Evolutionary conservation across 2,888 invertebrate species (phyloP), one percentile per base, ranked within the genome.

Genomic region (Epirrhoe alternata): DNA sequence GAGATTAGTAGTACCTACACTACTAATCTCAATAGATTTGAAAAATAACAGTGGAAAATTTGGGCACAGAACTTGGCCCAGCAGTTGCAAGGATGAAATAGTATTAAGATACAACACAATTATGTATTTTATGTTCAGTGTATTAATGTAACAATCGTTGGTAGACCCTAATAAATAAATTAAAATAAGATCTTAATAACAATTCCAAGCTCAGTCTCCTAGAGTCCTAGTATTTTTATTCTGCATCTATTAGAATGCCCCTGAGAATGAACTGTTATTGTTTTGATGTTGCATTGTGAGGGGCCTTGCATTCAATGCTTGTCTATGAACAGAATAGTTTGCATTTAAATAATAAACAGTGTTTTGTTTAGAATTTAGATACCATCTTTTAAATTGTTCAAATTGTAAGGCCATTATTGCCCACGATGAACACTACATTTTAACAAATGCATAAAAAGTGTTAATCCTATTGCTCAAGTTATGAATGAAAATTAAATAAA

Each of bases 241-340:
- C 30, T 24, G 54, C 42, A 51, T 51, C 4, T 24, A 47, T 8
- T 55, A 57, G 58, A 63, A 70, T 71, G 60, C 59, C 61, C 61
- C 33, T 57, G 67, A 69, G 65, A 64, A 45, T 59, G 59, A 49
- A 66, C 64, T 72, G 66, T 71, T 70, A 71, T 70, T 73, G 70
- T 71, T 69, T 70, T 71, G 61, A 66, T 69, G 50, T 53, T 60
- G 68, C 69, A 73, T 73, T 73, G 73, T 73, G 55, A 54, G 56
- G 57, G 61, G 54, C 68, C 58, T 70, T 54, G 60, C 55, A 62
- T 66, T 68, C 52, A 69, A 62, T 62, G 49, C 66, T 61, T 63
- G 54, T 66, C 50, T 68, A 63, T 59, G 47, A 57, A 49, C 42
- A 12, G 17, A 10, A 64, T 60, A 64, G 59, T 60, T 66, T 51